phyloP scores from a whole-genome alignment of 1,140 invertebrate genomes.

The Drosophila eugracilis region DNA sequence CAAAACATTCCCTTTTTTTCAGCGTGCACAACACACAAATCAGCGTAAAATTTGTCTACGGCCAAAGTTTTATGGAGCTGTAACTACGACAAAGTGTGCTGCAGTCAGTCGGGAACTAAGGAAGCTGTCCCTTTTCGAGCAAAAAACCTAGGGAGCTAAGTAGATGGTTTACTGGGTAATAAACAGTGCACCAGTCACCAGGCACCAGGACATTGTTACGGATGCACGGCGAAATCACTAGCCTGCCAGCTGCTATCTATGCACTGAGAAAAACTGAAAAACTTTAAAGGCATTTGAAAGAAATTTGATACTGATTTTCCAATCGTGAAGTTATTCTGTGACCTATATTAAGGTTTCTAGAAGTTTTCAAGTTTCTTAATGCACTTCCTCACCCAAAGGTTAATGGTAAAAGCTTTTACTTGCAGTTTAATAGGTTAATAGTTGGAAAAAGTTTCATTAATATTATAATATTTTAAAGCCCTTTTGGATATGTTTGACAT shows the following conservation, averaged over 20 bases:
- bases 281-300: too few species aligned
- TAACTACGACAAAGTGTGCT: conserved; percentile 70
- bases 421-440: too few species aligned
- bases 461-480: too few species aligned
- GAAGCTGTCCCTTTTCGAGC: conserved; percentile 27
- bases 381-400: too few species aligned
- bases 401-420: too few species aligned
- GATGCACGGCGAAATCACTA: conserved; percentile 17
- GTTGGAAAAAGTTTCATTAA: too few species aligned
- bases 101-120: conserved; percentile 22
- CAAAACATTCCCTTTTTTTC: conserved; percentile 17
- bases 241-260: conserved; percentile 2
- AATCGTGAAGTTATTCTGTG: too few species aligned
- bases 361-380: too few species aligned
- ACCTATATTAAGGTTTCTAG: too few species aligned
- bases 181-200: conserved; percentile 25
- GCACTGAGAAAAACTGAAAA: conserved; percentile 3
- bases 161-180: conserved; percentile 45
- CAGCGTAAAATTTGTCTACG: conserved; percentile 78
- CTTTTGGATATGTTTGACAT: too few species aligned
- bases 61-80: conserved; percentile 68
- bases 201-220: conserved; percentile 30
- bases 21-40: conserved; percentile 58
- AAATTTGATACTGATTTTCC: too few species aligned
- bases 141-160: conserved; percentile 32